A percentile compares a stretch with the other conserved stretches of the same genome.
Evolutionary conservation across 2,797 vertebrate genomes (phyloP).

Genomic region (Epinephelus coioides): DNA sequence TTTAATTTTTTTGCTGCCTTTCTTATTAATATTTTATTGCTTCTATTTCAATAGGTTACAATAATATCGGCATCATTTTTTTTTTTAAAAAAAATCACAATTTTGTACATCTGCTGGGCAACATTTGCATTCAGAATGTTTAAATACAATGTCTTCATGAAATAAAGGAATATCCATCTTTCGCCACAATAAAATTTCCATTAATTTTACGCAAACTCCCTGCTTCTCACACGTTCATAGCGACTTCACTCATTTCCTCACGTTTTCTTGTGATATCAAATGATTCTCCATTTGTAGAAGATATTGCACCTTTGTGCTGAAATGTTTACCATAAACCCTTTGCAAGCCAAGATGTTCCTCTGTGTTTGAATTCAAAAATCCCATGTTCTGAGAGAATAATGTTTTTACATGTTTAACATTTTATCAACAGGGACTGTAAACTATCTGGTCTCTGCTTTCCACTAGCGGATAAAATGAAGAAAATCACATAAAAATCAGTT

Average conservation of each 20-base stretch:
- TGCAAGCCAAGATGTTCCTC: not conserved
- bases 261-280: not conserved
- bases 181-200: not conserved
- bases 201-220: not conserved
- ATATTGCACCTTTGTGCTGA: not conserved
- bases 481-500: conserved; percentile 12
- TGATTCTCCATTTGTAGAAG: not conserved
- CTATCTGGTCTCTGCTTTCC: conserved; percentile 18
- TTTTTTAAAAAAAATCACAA: not conserved
- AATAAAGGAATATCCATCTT: not conserved
- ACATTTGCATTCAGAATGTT: not conserved
- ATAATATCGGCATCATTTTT: conserved; percentile 10
- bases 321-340: not conserved
- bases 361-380: not conserved
- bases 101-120: not conserved
- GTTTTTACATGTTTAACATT: not conserved
- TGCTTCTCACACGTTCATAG: not conserved
- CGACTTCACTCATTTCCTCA: not conserved
- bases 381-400: not conserved
- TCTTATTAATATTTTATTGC: conserved; percentile 14
- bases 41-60: conserved; percentile 9
- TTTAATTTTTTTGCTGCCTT: not conserved
- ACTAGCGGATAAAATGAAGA: conserved; percentile 26
- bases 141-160: conserved; percentile 14
- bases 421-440: not conserved